phyloP scores from a whole-genome alignment of 2,888 invertebrate genomes.

The Drosophila anomalata region DNA sequence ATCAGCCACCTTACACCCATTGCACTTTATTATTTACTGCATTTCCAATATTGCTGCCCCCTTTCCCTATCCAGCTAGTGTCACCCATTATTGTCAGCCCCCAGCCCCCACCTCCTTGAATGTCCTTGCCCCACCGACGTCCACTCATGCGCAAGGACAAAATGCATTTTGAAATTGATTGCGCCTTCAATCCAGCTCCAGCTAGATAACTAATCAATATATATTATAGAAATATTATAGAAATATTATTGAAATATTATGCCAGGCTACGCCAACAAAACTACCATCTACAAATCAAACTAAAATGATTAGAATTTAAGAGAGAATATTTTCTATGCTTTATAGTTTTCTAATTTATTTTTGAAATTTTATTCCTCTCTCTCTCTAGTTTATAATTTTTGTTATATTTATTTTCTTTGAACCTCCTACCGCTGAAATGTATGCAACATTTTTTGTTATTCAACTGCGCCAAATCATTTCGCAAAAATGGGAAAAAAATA shows the following conservation, averaged over 20 bases:
- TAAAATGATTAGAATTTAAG: neutral
- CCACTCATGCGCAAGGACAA: slow-evolving; percentile 74
- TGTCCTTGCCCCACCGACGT: slow-evolving; percentile 52
- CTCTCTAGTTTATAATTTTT: neutral
- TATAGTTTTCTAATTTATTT: neutral
- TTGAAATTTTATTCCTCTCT: neutral
- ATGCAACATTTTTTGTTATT: slow-evolving; percentile 25
- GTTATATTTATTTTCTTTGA: neutral
- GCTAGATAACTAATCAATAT: slow-evolving; percentile 75
- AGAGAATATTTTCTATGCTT: neutral
- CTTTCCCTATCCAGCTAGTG: no score
- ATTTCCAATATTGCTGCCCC: slow-evolving; percentile 60
- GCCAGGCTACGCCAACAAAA: slow-evolving; percentile 23
- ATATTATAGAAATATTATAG: slow-evolving; percentile 57
- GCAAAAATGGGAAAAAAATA: slow-evolving; percentile 9
- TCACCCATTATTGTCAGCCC: slow-evolving; percentile 11
- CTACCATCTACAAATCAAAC: neutral
- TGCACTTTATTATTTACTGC: slow-evolving; percentile 73
- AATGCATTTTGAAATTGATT: slow-evolving; percentile 74
- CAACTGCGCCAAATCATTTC: slow-evolving; percentile 33
- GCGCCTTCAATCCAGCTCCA: slow-evolving; percentile 35
- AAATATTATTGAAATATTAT: slow-evolving; percentile 67
- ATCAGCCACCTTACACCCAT: slow-evolving; percentile 13
- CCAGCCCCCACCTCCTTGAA: neutral
- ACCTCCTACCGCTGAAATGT: slow-evolving; percentile 12